phyloP scores from a whole-genome alignment of 2,113 vertebrate species.

The Typhlomys cinereus region DNA sequence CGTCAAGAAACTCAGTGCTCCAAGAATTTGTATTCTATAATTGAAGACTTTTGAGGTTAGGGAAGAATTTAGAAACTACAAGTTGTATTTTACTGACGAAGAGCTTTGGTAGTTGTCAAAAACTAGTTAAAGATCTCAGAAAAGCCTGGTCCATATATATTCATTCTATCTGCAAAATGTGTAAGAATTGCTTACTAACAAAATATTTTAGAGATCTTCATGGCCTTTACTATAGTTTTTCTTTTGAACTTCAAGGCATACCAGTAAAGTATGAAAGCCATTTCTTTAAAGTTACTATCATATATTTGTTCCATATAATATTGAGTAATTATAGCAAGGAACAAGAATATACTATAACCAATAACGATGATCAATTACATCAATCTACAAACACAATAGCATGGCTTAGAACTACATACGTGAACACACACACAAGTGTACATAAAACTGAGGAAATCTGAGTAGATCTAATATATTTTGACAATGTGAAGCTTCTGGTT shows the following conservation, averaged over 20 bases:
- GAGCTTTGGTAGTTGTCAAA: neutral
- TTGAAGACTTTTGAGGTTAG: neutral
- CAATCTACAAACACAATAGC: neutral
- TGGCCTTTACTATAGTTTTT: neutral
- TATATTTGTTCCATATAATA: neutral
- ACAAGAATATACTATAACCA: neutral
- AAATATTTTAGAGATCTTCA: neutral
- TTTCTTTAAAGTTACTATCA: neutral
- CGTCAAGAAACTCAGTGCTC: neutral
- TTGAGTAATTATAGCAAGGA: neutral
- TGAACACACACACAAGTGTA: neutral
- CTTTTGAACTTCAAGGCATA: neutral
- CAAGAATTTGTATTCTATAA: neutral
- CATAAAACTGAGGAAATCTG: neutral
- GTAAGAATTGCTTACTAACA: neutral
- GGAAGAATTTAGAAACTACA: neutral
- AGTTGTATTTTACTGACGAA: neutral
- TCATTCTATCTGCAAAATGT: neutral
- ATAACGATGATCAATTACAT: neutral
- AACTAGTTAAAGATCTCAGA: neutral
- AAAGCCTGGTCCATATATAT: neutral
- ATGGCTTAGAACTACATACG: neutral
- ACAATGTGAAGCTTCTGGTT: neutral
- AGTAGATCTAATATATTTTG: neutral
- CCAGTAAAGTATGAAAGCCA: neutral